Conservation (phyloP, 2,113 vertebrate species). For the Quiscalus mexicanus region DNA sequence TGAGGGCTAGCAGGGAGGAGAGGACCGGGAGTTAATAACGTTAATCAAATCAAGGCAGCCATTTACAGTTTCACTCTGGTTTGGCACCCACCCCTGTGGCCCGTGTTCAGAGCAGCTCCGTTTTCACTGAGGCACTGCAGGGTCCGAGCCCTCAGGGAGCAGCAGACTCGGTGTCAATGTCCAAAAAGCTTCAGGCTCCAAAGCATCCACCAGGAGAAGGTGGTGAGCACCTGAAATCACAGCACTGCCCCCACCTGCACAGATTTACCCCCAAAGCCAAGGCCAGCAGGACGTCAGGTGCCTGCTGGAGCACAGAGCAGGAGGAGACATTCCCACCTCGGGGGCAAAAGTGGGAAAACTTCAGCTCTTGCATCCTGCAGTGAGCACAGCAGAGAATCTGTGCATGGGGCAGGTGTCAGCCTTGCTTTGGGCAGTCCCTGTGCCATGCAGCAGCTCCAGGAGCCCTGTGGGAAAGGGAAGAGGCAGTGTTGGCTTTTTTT, state of each 20-base stretch:
- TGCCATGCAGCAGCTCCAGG: not conserved
- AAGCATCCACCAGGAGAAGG: not conserved
- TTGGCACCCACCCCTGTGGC: not conserved
- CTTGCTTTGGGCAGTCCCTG: not conserved
- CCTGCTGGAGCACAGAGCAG: not conserved
- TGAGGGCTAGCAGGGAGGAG: not conserved
- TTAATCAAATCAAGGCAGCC: not conserved
- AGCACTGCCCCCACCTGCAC: not conserved
- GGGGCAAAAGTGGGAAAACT: fast-evolving
- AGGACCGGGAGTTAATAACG: not conserved
- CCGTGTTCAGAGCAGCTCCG: not conserved
- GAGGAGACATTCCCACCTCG: fast-evolving
- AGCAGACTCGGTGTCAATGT: fast-evolving
- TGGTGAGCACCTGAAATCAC: not conserved
- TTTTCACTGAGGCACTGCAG: not conserved
- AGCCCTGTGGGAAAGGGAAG: not conserved
- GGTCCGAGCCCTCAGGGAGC: not conserved
- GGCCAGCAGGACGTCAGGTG: not conserved
- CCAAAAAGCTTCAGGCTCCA: not conserved
- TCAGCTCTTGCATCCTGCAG: not conserved
- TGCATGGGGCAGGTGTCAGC: fast-evolving
- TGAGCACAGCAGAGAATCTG: not conserved
- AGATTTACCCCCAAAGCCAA: not conserved
- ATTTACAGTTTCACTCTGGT: fast-evolving
- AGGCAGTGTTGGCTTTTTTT: fast-evolving